Percentiles rank a stretch among this genome's conserved stretches.
Conservation (phyloP, 2,113 vertebrate genomes). For the Apteryx owenii region DNA sequence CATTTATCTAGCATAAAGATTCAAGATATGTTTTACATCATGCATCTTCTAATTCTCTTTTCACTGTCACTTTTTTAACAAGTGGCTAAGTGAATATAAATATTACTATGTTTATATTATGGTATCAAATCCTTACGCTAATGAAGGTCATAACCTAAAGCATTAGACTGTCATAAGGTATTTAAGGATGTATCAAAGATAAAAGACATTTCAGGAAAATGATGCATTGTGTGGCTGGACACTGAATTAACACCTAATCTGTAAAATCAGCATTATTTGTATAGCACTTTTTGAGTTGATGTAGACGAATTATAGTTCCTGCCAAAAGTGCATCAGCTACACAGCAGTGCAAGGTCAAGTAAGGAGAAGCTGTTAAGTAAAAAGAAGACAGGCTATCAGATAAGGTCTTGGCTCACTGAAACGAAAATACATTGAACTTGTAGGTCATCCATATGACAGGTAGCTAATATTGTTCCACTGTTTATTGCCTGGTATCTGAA, state of each 20-base stretch:
- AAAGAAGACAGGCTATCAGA: not conserved
- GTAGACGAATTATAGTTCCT: not conserved
- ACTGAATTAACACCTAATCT: not conserved
- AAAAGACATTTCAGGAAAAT: not conserved
- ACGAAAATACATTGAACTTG: not conserved
- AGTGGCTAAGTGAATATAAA: not conserved
- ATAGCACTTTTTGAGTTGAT: not conserved
- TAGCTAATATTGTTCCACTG: not conserved
- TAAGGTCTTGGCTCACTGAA: not conserved
- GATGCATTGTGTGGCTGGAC: not conserved
- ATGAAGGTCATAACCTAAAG: not conserved
- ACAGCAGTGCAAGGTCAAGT: not conserved
- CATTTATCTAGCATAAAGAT: not conserved
- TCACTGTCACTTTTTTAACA: not conserved
- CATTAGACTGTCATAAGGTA: not conserved
- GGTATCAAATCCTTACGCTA: not conserved
- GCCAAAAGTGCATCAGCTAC: not conserved
- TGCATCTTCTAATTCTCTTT: not conserved
- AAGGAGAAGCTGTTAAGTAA: not conserved
- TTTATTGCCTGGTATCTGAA: not conserved
- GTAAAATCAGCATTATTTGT: not conserved
- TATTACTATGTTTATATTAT: not conserved
- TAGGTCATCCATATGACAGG: not conserved
- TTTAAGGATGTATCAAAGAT: not conserved
- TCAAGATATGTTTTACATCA: not conserved